Conservation (phyloP, 2,113 vertebrate genomes). For the Silurus asotus region DNA sequence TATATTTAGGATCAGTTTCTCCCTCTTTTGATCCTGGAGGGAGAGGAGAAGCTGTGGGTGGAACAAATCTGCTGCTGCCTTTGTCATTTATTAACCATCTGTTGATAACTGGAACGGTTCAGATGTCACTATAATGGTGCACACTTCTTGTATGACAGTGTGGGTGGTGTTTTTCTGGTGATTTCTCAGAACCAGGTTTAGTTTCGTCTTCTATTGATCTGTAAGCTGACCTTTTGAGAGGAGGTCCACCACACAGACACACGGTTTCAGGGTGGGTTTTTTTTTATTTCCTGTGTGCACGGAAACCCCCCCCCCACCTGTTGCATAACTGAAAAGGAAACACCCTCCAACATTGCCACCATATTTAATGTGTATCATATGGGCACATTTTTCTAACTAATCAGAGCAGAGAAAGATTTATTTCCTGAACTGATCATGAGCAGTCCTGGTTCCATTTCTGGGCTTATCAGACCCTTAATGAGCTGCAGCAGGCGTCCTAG, state of each 20-base stretch:
- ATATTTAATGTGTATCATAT: too few species aligned
- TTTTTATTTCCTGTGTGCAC: too few species aligned
- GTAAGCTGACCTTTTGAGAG: not conserved
- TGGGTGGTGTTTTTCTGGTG: conserved; percentile 9
- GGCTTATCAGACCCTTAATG: too few species aligned
- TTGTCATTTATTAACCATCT: conserved; percentile 22
- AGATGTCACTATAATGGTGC: not conserved
- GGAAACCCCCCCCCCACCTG: too few species aligned
- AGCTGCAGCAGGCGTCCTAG: too few species aligned
- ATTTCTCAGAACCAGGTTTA: not conserved
- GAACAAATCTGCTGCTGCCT: not conserved
- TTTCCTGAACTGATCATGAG: too few species aligned
- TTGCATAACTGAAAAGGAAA: not conserved
- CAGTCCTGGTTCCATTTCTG: too few species aligned
- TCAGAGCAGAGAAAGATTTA: too few species aligned
- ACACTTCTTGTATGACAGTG: not conserved
- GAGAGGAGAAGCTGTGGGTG: not conserved
- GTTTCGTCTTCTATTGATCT: not conserved
- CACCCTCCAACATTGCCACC: not conserved
- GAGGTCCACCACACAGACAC: not conserved
- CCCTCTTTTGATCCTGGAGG: not conserved
- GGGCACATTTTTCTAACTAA: too few species aligned
- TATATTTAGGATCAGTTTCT: not conserved
- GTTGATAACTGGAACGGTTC: conserved; percentile 17
- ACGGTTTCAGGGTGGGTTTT: not conserved